Conservation (phyloP, 2,113 vertebrate genomes). For the Pomatostomus ruficeps region DNA sequence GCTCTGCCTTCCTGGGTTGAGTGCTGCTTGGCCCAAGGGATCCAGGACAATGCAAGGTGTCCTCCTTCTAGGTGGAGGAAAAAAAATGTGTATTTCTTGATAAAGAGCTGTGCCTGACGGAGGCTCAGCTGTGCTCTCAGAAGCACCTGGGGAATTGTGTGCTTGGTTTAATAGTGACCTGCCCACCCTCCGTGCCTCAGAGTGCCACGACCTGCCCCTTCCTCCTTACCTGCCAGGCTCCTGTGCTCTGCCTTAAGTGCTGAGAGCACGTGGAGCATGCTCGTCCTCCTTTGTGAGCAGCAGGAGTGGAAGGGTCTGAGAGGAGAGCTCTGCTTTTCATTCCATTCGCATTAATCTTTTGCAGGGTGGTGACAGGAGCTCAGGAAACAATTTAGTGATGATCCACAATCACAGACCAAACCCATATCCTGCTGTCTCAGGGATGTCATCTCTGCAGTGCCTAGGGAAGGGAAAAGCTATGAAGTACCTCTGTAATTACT, state of each 20-base stretch:
- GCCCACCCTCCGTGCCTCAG: accelerated
- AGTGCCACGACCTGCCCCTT: not conserved
- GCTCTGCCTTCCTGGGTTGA: not conserved
- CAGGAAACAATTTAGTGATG: not conserved
- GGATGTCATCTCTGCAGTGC: not conserved
- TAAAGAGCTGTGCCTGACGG: not conserved
- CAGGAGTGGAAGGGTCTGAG: not conserved
- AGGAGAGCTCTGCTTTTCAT: not conserved
- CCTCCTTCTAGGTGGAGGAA: not conserved
- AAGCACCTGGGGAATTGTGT: not conserved
- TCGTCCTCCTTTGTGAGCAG: not conserved
- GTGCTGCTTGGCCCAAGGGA: constrained; percentile 8
- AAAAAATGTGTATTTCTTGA: not conserved
- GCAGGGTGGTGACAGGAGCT: not conserved
- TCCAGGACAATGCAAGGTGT: not conserved
- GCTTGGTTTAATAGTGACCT: not conserved
- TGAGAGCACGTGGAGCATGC: not conserved
- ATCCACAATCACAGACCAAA: not conserved
- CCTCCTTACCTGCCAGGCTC: not conserved
- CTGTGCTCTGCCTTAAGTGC: not conserved
- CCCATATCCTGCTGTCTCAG: not conserved
- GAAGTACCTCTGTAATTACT: not conserved
- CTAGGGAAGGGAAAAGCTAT: not conserved
- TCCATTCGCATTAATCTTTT: not conserved
- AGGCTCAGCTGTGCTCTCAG: not conserved